Percentiles rank a stretch among this genome's conserved stretches.
These are phyloP conservation scores for Subanguina moxae DNA, from an alignment of 1,140 invertebrate species.

Conservation along the genomic window DNA sequence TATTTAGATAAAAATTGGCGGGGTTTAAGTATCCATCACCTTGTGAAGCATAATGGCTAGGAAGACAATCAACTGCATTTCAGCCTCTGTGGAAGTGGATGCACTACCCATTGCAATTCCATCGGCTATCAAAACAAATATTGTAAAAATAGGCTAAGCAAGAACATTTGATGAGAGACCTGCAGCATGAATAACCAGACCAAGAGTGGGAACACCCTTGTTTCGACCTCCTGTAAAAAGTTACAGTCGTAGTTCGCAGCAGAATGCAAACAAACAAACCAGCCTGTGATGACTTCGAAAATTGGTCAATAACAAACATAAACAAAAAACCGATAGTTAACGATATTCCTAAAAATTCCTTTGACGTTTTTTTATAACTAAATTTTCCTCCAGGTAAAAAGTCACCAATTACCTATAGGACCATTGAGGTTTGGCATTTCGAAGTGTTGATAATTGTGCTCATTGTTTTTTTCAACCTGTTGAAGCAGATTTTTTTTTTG, in stretches of 20 bases:
- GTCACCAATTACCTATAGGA: too few species aligned
- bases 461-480: too few species aligned
- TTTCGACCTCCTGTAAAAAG: constrained; percentile 61
- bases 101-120: constrained; percentile 93
- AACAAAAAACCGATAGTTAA: constrained; percentile 87
- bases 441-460: too few species aligned
- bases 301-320: constrained; percentile 84
- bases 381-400: too few species aligned
- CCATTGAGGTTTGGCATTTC: too few species aligned
- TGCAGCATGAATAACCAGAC: constrained; percentile 92
- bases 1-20: constrained; percentile 11
- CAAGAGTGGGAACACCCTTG: constrained; percentile 85
- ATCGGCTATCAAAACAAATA: constrained; percentile 70
- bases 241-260: not conserved
- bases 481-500: too few species aligned
- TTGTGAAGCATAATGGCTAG: constrained; percentile 96
- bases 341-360: constrained; percentile 64
- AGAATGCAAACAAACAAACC: constrained; percentile 54
- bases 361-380: too few species aligned
- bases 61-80: constrained; percentile 93
- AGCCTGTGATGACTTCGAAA: constrained; percentile 37
- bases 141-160: constrained; percentile 16
- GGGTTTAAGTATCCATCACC: too few species aligned
- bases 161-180: constrained; percentile 56
- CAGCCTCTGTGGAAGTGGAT: constrained; percentile 84